Base-by-base conservation (phyloP, 2,797 vertebrate genomes). In the Acipenser transmontanus region DNA sequence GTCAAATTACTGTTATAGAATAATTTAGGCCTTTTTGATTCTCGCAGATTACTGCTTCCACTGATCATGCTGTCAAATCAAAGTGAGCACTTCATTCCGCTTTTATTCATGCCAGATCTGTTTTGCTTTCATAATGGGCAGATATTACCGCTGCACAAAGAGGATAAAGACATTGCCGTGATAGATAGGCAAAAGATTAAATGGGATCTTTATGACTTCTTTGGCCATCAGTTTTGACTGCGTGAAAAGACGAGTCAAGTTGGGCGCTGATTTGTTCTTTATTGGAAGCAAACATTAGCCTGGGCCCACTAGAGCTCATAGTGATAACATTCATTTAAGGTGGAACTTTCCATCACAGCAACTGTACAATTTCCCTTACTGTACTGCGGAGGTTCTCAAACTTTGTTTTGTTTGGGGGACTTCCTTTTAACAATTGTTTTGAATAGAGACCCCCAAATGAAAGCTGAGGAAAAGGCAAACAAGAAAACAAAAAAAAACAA, bases 121-220 rank as follows among this genome's bases (percentile, higher is more conserved):
- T 91, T 95, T 94, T 93, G 93, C 89, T 87, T 93, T 85, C 87
- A 85, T 95, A 96, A 97, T 96, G 91, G 92, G 88, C 89, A 89
- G 92, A 92, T 93, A 95, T 96, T 95, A 95, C 91, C 79, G 84
- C 81, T 78, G 84, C 82, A 87, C 88, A 87, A 85, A 89, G 82
- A 92, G 89, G 91, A 93, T 90, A 90, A 84, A 90, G 87, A 89
- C 90, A 85, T 91, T 87, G 81, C 77, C 61, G 87, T 94, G 93
- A 94, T 91, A 92, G 92, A 94, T 93, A 88, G 92, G 85, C 84
- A 73, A 80, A 81, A 93, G 91, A 94, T 93, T 93, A 94, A 93
- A 94, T 93, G 91, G 89, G 92, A 93, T 93, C 92, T 93, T 93
- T 92, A 93, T 91, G 92, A 91, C 91, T 92, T 86, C 91, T 92